These are phyloP conservation scores for Papilio xuthus DNA, from an alignment of 1,140 invertebrate species.

Conservation along the genomic window DNA sequence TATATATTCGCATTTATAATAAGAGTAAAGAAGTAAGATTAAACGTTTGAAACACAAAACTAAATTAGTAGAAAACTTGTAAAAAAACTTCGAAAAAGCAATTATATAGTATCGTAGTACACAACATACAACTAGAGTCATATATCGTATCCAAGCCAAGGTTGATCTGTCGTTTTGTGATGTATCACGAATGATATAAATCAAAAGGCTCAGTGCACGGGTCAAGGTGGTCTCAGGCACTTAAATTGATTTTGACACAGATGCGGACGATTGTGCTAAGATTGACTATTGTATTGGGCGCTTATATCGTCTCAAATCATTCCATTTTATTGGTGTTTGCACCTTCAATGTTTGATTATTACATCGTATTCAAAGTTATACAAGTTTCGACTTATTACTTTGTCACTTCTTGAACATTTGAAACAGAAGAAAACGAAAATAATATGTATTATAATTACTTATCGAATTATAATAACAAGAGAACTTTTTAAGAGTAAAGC, in stretches of 20 bases:
- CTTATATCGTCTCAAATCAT: constrained; percentile 45
- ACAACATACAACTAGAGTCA: neutral
- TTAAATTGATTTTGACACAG: constrained; percentile 55
- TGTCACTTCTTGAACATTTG: neutral
- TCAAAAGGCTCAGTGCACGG: constrained; percentile 49
- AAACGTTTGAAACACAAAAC: no score
- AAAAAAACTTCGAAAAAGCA: no score
- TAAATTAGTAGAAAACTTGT: no score
- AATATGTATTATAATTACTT: no score
- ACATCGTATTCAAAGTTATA: neutral
- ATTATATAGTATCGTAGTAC: no score
- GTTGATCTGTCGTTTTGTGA: constrained; percentile 31
- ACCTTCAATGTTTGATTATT: constrained; percentile 41
- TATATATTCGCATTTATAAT: no score
- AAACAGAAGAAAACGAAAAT: neutral
- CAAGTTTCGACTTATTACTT: neutral
- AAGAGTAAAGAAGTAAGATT: no score
- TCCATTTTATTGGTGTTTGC: constrained; percentile 49
- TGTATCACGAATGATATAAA: constrained; percentile 53
- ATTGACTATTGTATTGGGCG: constrained; percentile 61
- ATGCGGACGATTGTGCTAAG: constrained; percentile 50
- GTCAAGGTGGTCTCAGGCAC: constrained; percentile 52
- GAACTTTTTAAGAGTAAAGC: no score
- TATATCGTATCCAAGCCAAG: constrained; percentile 4
- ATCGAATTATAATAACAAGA: no score